Evolutionary conservation across 64 coral and sea anemone species (phyloP).

Genomic region (Orbicella faveolata): DNA sequence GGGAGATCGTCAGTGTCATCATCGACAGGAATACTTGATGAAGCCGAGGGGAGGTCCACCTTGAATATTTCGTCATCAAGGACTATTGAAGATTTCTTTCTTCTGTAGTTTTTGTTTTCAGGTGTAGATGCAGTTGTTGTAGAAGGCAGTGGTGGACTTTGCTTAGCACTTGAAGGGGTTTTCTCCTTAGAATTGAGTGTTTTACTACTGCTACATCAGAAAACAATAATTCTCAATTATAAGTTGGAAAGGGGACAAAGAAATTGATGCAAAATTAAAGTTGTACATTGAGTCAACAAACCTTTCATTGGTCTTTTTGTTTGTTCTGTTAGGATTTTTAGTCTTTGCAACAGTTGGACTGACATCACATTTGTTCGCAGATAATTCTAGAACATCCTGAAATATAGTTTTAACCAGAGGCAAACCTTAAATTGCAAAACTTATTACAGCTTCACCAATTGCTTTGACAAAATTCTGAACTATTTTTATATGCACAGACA

Average conservation of each 20-base stretch:
- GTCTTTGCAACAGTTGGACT: not conserved
- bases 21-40: not conserved
- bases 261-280: not conserved
- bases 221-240: not conserved
- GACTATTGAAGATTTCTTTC: not conserved
- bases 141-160: not conserved
- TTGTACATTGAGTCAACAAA: not conserved
- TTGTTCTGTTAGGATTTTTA: not conserved
- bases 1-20: slow-evolving; percentile 15
- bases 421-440: not conserved
- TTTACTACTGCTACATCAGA: not conserved
- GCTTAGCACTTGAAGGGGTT: not conserved
- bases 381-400: slow-evolving; percentile 18
- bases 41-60: not conserved
- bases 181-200: not conserved
- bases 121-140: not conserved
- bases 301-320: not conserved
- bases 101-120: not conserved
- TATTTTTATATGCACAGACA: no score
- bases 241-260: not conserved
- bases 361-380: not conserved
- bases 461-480: no score
- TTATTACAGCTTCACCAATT: no score
- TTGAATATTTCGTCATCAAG: not conserved
- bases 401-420: not conserved